Evolutionary conservation across 2,113 vertebrate species (phyloP).

Genomic region (Tetrax tetrax): DNA sequence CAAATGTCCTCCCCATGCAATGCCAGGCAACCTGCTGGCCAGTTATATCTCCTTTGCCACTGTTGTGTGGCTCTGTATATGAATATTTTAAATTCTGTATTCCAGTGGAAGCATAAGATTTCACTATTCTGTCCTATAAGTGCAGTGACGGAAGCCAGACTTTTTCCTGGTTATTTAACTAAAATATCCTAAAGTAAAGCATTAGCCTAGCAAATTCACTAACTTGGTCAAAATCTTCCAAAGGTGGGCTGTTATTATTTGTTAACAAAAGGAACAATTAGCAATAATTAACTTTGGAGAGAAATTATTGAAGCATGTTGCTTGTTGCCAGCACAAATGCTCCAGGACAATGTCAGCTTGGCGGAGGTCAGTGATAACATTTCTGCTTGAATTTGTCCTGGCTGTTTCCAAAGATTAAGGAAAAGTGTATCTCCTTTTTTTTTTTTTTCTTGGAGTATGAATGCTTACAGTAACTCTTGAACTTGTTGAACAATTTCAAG

Average conservation of each 20-base stretch:
- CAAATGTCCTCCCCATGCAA: background rate
- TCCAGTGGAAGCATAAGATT: background rate
- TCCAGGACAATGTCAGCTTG: background rate
- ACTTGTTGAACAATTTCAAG: background rate
- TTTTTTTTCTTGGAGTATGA: background rate
- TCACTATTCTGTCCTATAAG: background rate
- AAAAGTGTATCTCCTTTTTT: background rate
- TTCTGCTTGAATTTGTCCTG: background rate
- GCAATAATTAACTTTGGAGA: background rate
- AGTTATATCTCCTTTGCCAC: background rate
- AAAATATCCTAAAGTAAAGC: background rate
- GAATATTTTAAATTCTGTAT: background rate
- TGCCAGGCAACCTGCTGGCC: background rate
- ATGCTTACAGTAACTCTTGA: background rate
- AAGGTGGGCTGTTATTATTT: background rate
- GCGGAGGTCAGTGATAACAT: background rate
- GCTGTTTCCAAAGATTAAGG: background rate
- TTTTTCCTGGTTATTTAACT: background rate
- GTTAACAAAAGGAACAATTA: background rate
- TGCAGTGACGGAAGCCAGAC: background rate
- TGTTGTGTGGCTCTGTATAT: accelerated
- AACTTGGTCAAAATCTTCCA: background rate
- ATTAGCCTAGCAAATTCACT: background rate
- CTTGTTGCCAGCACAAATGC: background rate
- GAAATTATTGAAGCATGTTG: background rate